Conservation (phyloP, 2,113 vertebrate species). For the Mohoua ochrocephala region DNA sequence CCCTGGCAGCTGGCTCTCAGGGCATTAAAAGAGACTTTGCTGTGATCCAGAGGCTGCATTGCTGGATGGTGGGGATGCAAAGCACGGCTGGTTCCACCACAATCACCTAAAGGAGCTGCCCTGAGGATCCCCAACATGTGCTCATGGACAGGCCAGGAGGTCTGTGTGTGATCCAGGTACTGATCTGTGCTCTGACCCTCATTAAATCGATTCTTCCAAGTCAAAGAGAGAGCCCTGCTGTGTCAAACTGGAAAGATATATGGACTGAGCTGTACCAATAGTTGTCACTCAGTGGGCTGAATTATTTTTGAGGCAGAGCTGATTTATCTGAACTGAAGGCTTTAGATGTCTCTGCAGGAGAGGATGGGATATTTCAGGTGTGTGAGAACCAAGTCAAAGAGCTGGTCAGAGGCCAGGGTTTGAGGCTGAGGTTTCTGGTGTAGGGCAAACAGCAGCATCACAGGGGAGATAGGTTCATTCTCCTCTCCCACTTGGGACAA, state of each 20-base stretch:
- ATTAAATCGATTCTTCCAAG: not conserved
- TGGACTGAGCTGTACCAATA: not conserved
- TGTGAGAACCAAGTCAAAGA: not conserved
- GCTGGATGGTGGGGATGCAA: not conserved
- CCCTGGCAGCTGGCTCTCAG: not conserved
- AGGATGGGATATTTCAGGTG: not conserved
- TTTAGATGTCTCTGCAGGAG: not conserved
- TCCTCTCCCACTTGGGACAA: not conserved
- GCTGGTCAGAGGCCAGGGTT: not conserved
- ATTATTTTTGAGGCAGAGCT: not conserved
- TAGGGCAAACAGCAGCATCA: not conserved
- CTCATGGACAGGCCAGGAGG: not conserved
- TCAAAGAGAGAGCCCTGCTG: not conserved
- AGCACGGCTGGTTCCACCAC: rapidly evolving
- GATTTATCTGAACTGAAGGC: conserved; percentile 43
- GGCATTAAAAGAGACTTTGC: not conserved
- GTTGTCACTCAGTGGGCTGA: conserved; percentile 4
- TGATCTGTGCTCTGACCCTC: not conserved
- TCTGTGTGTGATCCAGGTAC: not conserved
- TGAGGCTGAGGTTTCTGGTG: not conserved
- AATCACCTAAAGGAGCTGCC: not conserved
- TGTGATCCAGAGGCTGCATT: rapidly evolving
- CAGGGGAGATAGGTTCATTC: not conserved
- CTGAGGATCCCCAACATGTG: rapidly evolving
- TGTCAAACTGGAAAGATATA: conserved; percentile 4